Evolutionary conservation across 2,797 vertebrate species (phyloP).

Genomic region (Propithecus perrieri): DNA sequence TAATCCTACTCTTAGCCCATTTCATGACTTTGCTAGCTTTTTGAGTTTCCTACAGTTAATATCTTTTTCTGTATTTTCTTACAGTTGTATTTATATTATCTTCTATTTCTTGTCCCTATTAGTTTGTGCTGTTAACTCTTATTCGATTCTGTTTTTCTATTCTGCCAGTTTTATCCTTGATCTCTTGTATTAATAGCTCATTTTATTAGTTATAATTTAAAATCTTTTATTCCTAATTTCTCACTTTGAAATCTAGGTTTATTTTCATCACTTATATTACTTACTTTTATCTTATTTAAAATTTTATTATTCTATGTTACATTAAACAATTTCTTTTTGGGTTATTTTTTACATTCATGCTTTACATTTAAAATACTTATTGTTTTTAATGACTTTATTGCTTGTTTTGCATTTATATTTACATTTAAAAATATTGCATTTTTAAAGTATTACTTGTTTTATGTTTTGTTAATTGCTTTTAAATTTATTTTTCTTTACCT

Average conservation of each 20-base stretch:
- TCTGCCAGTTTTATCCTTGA: neutral
- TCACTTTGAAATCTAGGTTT: neutral
- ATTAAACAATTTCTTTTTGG: neutral
- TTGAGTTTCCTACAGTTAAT: neutral
- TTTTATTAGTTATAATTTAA: slow-evolving; percentile 15
- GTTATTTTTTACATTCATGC: neutral
- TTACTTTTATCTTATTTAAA: neutral
- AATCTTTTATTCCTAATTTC: neutral
- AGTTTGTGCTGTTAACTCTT: neutral
- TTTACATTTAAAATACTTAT: neutral
- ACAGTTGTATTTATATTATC: neutral
- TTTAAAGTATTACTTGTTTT: neutral
- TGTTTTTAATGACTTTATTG: neutral
- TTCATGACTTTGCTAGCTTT: neutral
- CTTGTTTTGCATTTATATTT: neutral
- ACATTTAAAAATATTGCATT: neutral
- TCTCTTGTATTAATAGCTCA: neutral
- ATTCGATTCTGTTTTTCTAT: neutral
- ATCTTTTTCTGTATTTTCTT: neutral
- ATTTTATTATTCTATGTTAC: neutral
- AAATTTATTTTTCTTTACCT: neutral
- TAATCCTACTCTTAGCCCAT: neutral
- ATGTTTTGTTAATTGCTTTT: neutral
- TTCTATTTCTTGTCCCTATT: neutral
- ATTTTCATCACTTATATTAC: neutral